These are phyloP conservation scores for Globodera rostochiensis DNA, from an alignment of 1,140 invertebrate species.

Conservation along the genomic window DNA sequence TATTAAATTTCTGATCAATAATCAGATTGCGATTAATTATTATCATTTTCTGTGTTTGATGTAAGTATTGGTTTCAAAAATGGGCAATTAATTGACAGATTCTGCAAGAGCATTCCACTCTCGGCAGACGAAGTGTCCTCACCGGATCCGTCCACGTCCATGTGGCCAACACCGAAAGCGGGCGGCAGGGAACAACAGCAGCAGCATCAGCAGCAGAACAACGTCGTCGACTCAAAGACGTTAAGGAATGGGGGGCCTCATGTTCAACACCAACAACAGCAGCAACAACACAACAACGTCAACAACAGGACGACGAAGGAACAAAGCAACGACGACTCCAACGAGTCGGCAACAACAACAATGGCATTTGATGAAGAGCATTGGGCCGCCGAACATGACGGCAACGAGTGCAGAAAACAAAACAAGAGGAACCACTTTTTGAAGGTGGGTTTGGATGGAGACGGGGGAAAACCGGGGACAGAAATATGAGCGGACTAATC, in stretches of 20 bases:
- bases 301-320: neutral
- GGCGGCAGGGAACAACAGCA: neutral
- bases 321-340: slow-evolving; percentile 6
- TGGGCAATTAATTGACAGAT: neutral
- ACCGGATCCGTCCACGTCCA: slow-evolving; percentile 13
- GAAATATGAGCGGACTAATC: no score
- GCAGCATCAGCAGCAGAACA: no score
- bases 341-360: neutral
- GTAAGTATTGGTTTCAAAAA: no score
- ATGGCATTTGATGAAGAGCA: slow-evolving; percentile 7
- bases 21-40: no score
- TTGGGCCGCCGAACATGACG: neutral
- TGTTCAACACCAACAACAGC: neutral
- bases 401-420: neutral
- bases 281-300: neutral
- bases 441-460: no score
- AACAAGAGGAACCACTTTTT: neutral
- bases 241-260: no score
- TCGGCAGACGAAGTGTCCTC: slow-evolving; percentile 23
- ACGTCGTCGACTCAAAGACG: no score
- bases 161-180: neutral
- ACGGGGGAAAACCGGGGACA: no score
- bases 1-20: no score
- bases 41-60: no score
- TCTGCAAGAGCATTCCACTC: slow-evolving; percentile 12